These are phyloP conservation scores for Tor tambroides DNA, from an alignment of 2,113 vertebrate species.

Conservation along the genomic window DNA sequence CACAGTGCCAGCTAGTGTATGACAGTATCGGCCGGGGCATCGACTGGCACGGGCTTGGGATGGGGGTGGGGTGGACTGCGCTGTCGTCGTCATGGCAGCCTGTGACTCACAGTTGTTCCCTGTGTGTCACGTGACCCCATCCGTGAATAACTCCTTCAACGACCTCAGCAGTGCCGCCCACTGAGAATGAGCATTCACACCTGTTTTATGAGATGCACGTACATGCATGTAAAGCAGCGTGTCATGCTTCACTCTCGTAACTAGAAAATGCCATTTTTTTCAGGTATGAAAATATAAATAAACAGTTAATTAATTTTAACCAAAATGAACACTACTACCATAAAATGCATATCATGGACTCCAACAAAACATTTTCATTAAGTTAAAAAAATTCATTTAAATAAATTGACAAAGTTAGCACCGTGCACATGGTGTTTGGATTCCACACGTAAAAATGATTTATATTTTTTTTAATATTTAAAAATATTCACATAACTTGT, in stretches of 20 bases:
- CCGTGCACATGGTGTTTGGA: background rate
- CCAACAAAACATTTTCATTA: background rate
- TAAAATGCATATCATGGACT: background rate
- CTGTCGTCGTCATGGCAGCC: constrained; percentile 8
- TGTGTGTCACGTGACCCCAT: background rate
- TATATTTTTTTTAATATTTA: too few species aligned
- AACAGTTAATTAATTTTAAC: background rate
- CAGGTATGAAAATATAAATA: background rate
- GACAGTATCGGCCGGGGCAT: constrained; percentile 25
- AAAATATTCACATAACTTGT: too few species aligned
- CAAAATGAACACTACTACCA: background rate
- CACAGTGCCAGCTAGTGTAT: constrained; percentile 21
- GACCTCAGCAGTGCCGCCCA: background rate
- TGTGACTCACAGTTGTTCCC: constrained; percentile 8
- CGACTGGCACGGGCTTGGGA: background rate
- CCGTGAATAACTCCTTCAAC: background rate
- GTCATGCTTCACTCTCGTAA: background rate
- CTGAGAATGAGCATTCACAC: background rate
- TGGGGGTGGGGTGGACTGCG: background rate
- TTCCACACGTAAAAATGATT: background rate
- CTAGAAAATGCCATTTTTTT: background rate
- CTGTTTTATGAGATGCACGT: background rate
- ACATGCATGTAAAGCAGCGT: background rate
- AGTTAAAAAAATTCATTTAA: background rate
- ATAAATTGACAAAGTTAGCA: background rate